Percentiles rank a stretch among this genome's conserved stretches.
These are phyloP conservation scores for Phortica variegata DNA, from an alignment of 1,140 invertebrate genomes.

Conservation along the genomic window DNA sequence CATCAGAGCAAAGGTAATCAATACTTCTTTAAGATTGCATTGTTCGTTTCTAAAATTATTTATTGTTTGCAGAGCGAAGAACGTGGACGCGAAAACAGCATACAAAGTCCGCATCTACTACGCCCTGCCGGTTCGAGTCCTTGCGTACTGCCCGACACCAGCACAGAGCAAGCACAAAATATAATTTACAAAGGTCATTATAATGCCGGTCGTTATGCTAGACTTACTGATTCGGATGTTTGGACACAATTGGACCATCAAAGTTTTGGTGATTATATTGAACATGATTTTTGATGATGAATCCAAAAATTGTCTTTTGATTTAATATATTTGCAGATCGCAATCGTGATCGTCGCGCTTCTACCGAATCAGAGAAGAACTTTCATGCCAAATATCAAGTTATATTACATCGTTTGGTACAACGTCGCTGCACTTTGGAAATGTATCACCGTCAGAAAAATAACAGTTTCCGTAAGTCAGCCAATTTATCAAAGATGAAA, in stretches of 20 bases:
- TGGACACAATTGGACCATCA: conserved; percentile 66
- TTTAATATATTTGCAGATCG: conserved; percentile 40
- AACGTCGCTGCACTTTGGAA: conserved; percentile 87
- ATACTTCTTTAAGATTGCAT: too few species aligned
- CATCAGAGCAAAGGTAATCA: conserved; percentile 68
- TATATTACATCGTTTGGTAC: conserved; percentile 84
- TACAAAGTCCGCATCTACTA: conserved; percentile 67
- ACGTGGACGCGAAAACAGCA: conserved; percentile 68
- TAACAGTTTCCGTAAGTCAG: conserved; percentile 78
- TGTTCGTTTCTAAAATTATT: too few species aligned
- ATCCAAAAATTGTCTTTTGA: neutral
- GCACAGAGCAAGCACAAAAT: conserved; percentile 66
- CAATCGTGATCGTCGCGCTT: conserved; percentile 63
- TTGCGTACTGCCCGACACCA: conserved; percentile 65
- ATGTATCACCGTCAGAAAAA: conserved; percentile 83
- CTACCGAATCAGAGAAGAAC: conserved; percentile 83
- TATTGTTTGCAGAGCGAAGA: conserved; percentile 73
- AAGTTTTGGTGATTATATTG: conserved; percentile 31
- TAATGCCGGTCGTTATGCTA: conserved; percentile 71
- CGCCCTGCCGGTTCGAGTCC: conserved; percentile 67
- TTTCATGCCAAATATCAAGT: conserved; percentile 84
- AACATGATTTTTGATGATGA: neutral
- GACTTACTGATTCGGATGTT: conserved; percentile 72
- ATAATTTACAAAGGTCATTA: conserved; percentile 74
- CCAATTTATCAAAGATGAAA: too few species aligned